Percentiles rank a stretch among this genome's conserved stretches.
phyloP scores from a whole-genome alignment of 2,113 vertebrate species.

The Carassius gibelio region DNA sequence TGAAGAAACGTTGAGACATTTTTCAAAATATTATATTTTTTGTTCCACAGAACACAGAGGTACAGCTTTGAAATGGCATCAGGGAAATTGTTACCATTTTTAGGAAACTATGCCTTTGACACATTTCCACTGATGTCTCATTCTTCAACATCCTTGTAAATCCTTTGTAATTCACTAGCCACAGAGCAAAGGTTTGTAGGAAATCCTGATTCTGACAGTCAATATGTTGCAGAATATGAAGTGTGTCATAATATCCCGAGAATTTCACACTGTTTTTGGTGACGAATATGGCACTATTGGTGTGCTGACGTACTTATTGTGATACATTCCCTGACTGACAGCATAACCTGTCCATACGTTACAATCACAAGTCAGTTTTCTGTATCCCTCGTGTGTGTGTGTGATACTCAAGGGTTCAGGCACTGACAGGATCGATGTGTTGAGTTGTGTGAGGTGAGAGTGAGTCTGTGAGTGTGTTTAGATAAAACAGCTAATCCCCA shows the following conservation, averaged over 20 bases:
- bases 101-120: no score
- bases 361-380: constrained; percentile 26
- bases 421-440: constrained; percentile 56
- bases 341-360: constrained; percentile 38
- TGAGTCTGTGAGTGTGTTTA: constrained; percentile 75
- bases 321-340: constrained; percentile 35
- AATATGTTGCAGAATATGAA: background rate
- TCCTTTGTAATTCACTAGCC: background rate
- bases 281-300: background rate
- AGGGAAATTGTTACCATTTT: background rate
- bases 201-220: background rate
- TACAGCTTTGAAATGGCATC: background rate
- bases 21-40: background rate
- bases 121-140: background rate
- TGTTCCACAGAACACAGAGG: background rate
- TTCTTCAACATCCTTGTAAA: background rate
- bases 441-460: constrained; percentile 49
- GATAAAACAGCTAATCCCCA: constrained; percentile 85
- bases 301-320: background rate
- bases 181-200: background rate
- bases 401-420: constrained; percentile 43
- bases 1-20: background rate
- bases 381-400: constrained; percentile 27
- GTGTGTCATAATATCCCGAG: background rate
- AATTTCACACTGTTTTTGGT: background rate